These are phyloP conservation scores for Panorpa germanica DNA, from an alignment of 2,888 invertebrate genomes.

Conservation along the genomic window DNA sequence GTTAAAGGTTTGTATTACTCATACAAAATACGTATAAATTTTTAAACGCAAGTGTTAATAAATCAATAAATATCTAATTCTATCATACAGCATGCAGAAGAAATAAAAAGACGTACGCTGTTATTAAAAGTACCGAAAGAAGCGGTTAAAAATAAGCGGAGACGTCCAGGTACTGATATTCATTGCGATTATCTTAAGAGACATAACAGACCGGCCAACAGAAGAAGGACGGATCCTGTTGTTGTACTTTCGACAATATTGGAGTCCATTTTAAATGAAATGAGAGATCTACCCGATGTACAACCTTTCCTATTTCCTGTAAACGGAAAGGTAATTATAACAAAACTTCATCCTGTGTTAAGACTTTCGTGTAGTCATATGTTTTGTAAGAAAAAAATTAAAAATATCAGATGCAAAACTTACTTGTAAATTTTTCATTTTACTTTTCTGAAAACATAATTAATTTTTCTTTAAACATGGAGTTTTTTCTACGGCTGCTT, in stretches of 20 bases:
- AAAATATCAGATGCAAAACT: too few species aligned
- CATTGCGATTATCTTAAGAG: slow-evolving; percentile 83
- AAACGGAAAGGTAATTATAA: slow-evolving; percentile 53
- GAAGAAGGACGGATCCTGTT: slow-evolving; percentile 87
- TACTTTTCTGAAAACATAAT: too few species aligned
- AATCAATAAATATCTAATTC: too few species aligned
- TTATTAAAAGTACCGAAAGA: slow-evolving; percentile 62
- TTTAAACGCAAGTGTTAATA: too few species aligned
- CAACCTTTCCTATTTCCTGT: slow-evolving; percentile 90
- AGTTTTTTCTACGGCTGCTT: too few species aligned
- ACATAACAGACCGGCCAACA: slow-evolving; percentile 65
- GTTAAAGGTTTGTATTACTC: too few species aligned
- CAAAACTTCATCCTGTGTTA: slow-evolving; percentile 1
- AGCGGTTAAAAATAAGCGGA: slow-evolving; percentile 41
- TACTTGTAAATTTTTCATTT: too few species aligned
- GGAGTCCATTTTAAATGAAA: slow-evolving; percentile 80
- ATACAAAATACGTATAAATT: too few species aligned
- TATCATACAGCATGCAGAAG: slow-evolving; percentile 56
- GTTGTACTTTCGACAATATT: slow-evolving; percentile 84
- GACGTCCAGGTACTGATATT: slow-evolving; percentile 42
- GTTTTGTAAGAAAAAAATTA: too few species aligned
- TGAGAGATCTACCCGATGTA: slow-evolving; percentile 81
- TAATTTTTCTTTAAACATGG: too few species aligned
- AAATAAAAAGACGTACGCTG: slow-evolving; percentile 60
- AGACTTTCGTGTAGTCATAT: too few species aligned